A percentile compares a stretch with the other conserved stretches of the same genome.
These are phyloP conservation scores for Cerastis rubricosa DNA, from an alignment of 2,888 invertebrate genomes.

Conservation along the genomic window DNA sequence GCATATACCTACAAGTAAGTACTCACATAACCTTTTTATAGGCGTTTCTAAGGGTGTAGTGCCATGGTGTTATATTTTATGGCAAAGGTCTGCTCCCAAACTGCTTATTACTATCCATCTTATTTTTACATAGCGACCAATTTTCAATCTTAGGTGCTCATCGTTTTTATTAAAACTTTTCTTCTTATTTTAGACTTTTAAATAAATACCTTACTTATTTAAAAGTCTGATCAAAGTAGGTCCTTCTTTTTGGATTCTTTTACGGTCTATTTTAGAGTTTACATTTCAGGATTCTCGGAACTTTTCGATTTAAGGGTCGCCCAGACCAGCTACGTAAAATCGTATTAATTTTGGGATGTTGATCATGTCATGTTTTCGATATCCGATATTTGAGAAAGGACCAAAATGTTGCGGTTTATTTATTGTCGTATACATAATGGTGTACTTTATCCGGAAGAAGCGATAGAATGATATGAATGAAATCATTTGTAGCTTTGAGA, in stretches of 20 bases:
- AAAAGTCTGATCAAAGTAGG: not conserved
- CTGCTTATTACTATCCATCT: constrained; percentile 34
- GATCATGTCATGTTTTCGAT: constrained; percentile 10
- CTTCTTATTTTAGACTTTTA: not conserved
- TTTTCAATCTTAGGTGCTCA: constrained; percentile 19
- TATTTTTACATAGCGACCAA: constrained; percentile 15
- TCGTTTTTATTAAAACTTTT: not conserved
- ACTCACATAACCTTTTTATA: constrained; percentile 47
- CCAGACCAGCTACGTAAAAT: not conserved
- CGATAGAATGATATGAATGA: not conserved
- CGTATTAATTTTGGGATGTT: constrained; percentile 8
- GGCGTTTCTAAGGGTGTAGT: constrained; percentile 47
- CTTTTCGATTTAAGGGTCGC: not conserved
- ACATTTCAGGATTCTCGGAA: not conserved
- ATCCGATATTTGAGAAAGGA: constrained; percentile 15
- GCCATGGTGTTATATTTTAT: constrained; percentile 53
- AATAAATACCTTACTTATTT: not conserved
- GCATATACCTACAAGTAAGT: constrained; percentile 13
- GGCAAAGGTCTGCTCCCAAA: constrained; percentile 15
- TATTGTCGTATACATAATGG: constrained; percentile 11
- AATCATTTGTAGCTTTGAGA: not conserved
- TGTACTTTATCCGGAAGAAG: not conserved
- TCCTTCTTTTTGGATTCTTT: not conserved
- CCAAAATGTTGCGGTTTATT: constrained; percentile 1
- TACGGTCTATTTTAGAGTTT: not conserved